These are phyloP conservation scores for Atrichornis clamosus DNA, from an alignment of 2,113 vertebrate species.

Conservation along the genomic window DNA sequence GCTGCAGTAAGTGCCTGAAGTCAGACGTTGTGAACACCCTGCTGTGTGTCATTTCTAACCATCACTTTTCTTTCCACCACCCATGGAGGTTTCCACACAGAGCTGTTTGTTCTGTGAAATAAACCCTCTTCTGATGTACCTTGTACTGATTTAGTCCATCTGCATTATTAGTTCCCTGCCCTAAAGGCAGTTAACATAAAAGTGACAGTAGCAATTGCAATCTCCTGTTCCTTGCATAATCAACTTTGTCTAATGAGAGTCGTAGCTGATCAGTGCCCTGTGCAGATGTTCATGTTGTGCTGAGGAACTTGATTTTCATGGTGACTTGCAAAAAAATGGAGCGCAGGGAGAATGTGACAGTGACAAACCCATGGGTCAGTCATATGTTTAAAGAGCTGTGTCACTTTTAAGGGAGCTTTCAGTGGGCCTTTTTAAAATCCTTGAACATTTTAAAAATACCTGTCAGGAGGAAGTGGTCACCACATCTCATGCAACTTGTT, in stretches of 20 bases:
- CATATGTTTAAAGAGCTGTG: not conserved
- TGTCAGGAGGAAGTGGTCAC: not conserved
- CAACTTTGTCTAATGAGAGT: not conserved
- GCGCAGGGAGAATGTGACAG: not conserved
- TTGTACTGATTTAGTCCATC: not conserved
- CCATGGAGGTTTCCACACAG: not conserved
- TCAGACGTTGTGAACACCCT: not conserved
- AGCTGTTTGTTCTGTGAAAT: not conserved
- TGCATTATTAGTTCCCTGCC: not conserved
- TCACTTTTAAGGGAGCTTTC: not conserved
- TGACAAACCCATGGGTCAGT: not conserved
- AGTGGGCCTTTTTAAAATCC: not conserved
- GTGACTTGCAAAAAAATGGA: not conserved
- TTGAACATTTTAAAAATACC: not conserved
- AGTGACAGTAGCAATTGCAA: not conserved
- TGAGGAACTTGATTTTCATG: not conserved
- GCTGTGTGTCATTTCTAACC: not conserved
- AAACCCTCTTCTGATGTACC: not conserved
- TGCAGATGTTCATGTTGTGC: not conserved
- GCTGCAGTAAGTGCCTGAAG: not conserved
- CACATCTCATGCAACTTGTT: not conserved
- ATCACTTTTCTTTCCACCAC: not conserved
- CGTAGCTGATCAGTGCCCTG: not conserved
- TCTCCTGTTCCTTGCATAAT: not conserved
- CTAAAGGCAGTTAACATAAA: not conserved